Evolutionary conservation across 1,140 invertebrate genomes (phyloP), one percentile per base, ranked within the genome.

Genomic region (Drosophila bifasciata): DNA sequence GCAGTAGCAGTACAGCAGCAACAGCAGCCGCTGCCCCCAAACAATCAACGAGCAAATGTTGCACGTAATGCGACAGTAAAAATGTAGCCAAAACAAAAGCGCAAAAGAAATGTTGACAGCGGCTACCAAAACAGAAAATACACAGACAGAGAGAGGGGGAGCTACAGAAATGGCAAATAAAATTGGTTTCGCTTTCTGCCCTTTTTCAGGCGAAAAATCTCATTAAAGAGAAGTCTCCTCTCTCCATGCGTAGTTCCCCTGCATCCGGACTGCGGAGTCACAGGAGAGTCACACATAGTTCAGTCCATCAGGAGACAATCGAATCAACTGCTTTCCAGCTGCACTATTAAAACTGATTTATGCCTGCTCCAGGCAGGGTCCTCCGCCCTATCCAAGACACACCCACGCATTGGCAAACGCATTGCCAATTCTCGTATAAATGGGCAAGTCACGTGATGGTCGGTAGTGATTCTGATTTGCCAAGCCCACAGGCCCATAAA

Each of bases 321-420:
- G 44, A 68, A 23, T 78, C 67, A 69, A 52, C 66, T 76, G 32
- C 32, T 44, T 62, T 56, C 66, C 81, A 80, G 81, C 81, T 77
- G 72, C 59, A 79, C 81, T 85, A 86, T 85, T 85, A 85, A 85
- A 86, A 74, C 76, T 86, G 80, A 85, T 85, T 85, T 85, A 85
- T 85, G 68, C 60, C 25, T 36, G 25, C 69, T 40, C 40, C 67
- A n/a, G n/a, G n/a, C n/a, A n/a, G 50, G 58, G 59, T 51, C 25
- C 15, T 19, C 49, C 56, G 43, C 50, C 49, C 73, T 52, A 52
- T 52, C 53, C 43, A 19, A 39, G 72, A 60, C 81, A 61, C 81
- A 77, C 81, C 73, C 81, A 74, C 73, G 46, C 81, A 74, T 19
- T 36, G 11, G 32, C 11, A 28, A 63, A 71, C 59, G 68, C 70